Conservation (phyloP, 2,797 vertebrate species). For the Phyllotis vaccarum region DNA sequence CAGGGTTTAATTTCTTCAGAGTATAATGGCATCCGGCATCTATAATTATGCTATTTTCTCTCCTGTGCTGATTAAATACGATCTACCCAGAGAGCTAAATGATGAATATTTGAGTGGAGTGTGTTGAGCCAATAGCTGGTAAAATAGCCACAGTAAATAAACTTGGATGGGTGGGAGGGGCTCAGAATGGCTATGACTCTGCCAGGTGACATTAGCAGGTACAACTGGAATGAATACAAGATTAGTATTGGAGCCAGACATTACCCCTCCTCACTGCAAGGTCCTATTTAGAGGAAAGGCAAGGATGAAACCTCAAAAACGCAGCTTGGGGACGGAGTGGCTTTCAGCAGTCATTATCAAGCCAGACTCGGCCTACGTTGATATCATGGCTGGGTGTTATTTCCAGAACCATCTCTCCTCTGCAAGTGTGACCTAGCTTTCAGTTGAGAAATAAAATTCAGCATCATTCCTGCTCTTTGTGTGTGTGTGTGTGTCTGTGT, state of each 20-base stretch:
- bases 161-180: conserved; percentile 74
- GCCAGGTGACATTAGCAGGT: conserved; percentile 82
- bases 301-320: neutral
- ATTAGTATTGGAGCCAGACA: conserved; percentile 56
- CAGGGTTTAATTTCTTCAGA: conserved; percentile 94
- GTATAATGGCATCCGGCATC: conserved; percentile 95
- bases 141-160: conserved; percentile 88
- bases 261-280: neutral
- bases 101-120: conserved; percentile 88
- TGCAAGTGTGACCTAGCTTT: conserved; percentile 21
- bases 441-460: conserved; percentile 54
- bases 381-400: conserved; percentile 28
- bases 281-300: conserved; percentile 63
- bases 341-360: neutral
- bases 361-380: neutral
- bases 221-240: conserved; percentile 58
- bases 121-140: conserved; percentile 86
- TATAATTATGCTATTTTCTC: conserved; percentile 97
- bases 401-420: neutral
- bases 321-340: conserved; percentile 35
- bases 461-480: neutral
- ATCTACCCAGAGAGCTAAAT: conserved; percentile 88
- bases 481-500: neutral
- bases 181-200: conserved; percentile 33
- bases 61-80: conserved; percentile 93